These are phyloP conservation scores for Calameuta pallipes DNA, from an alignment of 2,888 invertebrate genomes.

Conservation along the genomic window DNA sequence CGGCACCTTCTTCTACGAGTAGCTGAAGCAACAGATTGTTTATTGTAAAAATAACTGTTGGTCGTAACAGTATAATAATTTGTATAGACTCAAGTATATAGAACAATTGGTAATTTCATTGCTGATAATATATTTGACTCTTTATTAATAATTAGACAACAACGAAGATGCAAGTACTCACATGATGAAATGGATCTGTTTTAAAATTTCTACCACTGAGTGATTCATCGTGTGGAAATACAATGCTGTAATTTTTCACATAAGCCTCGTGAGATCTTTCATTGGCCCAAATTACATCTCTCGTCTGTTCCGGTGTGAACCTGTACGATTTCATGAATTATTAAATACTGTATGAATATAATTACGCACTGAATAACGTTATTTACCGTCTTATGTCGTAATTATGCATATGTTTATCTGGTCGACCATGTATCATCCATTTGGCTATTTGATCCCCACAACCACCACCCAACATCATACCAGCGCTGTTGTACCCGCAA, in stretches of 20 bases:
- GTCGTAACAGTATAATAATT: background rate
- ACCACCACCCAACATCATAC: conserved; percentile 93
- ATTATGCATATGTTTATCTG: conserved; percentile 85
- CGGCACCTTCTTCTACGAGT: conserved; percentile 80
- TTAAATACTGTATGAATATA: background rate
- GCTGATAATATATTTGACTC: background rate
- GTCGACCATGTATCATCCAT: conserved; percentile 87
- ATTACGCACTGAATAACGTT: background rate
- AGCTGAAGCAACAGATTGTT: conserved; percentile 63
- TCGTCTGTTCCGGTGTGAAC: conserved; percentile 80
- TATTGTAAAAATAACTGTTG: background rate
- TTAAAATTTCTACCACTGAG: conserved; percentile 81
- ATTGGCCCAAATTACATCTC: conserved; percentile 79
- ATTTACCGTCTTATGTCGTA: conserved; percentile 79
- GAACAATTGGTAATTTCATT: background rate
- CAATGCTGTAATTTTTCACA: conserved; percentile 84
- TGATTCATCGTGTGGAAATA: conserved; percentile 86
- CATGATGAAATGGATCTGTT: conserved; percentile 76
- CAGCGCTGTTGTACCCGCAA: conserved; percentile 90
- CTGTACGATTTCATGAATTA: conserved; percentile 57
- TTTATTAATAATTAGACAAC: background rate
- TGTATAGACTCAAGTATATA: background rate
- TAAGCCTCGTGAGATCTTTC: conserved; percentile 93
- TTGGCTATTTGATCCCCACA: conserved; percentile 86
- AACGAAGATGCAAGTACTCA: conserved; percentile 47